These are phyloP conservation scores for Macropodus opercularis DNA, from an alignment of 2,797 vertebrate genomes.

Conservation along the genomic window DNA sequence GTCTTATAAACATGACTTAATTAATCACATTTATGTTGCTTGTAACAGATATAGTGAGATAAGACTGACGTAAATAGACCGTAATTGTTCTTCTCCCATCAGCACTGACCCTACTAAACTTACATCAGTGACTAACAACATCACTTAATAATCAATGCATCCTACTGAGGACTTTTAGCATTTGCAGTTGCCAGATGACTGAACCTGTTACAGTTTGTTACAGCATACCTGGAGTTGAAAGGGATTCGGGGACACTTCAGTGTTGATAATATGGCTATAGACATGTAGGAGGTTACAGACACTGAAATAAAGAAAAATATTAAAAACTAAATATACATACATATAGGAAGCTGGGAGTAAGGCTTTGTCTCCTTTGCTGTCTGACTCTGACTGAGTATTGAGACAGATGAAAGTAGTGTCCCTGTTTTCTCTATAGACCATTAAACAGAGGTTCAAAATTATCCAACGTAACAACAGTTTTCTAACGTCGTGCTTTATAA, in stretches of 20 bases:
- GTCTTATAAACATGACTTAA: constrained; percentile 19
- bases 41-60: constrained; percentile 22
- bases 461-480: constrained; percentile 27
- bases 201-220: background rate
- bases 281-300: background rate
- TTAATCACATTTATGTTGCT: constrained; percentile 34
- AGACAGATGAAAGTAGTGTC: constrained; percentile 32
- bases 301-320: constrained; percentile 2
- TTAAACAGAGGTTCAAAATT: constrained; percentile 47
- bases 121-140: background rate
- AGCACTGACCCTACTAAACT: constrained; percentile 2
- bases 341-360: background rate
- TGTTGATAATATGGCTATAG: background rate
- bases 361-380: background rate
- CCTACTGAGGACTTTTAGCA: background rate
- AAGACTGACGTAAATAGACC: constrained; percentile 14
- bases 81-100: constrained; percentile 5
- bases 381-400: constrained; percentile 9
- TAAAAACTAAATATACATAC: background rate
- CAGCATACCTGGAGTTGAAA: background rate
- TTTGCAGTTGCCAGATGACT: background rate
- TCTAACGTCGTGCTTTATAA: constrained; percentile 35
- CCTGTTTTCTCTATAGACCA: constrained; percentile 36
- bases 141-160: background rate
- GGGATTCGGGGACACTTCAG: background rate